Percentiles rank a stretch among this genome's conserved stretches.
Conservation (phyloP, 1,140 invertebrate species). For the Helicoverpa zea region DNA sequence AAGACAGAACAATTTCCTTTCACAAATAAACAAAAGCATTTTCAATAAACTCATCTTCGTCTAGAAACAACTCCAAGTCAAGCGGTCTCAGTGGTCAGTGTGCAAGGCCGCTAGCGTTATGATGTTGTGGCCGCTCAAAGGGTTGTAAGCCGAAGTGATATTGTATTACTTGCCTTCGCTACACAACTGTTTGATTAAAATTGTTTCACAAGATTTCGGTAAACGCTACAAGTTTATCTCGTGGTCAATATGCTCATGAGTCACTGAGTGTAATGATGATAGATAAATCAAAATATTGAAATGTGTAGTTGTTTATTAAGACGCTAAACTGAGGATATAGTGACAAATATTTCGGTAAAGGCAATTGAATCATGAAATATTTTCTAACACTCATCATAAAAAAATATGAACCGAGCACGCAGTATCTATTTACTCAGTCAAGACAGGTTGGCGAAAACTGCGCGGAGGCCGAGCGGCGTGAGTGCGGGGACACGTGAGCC, state of each 20-base stretch:
- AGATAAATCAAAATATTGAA: too few species aligned
- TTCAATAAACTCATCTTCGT: too few species aligned
- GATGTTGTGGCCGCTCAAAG: slow-evolving; percentile 32
- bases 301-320: too few species aligned
- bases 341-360: too few species aligned
- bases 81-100: background rate
- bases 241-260: background rate
- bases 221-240: background rate
- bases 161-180: slow-evolving; percentile 27
- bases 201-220: slow-evolving; percentile 29
- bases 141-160: slow-evolving; percentile 24
- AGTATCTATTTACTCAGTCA: slow-evolving; percentile 32
- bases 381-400: background rate
- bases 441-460: slow-evolving; percentile 13
- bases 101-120: slow-evolving; percentile 1
- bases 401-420: slow-evolving; percentile 1
- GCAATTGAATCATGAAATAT: too few species aligned
- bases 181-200: slow-evolving; percentile 33
- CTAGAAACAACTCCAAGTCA: too few species aligned
- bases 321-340: too few species aligned
- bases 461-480: slow-evolving; percentile 26
- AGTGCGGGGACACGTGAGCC: slow-evolving; percentile 27
- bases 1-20: too few species aligned
- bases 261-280: too few species aligned
- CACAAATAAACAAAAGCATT: too few species aligned